Evolutionary conservation across 1,140 invertebrate species (phyloP), one percentile per base, ranked within the genome.

Genomic region (Solenopsis fugax): DNA sequence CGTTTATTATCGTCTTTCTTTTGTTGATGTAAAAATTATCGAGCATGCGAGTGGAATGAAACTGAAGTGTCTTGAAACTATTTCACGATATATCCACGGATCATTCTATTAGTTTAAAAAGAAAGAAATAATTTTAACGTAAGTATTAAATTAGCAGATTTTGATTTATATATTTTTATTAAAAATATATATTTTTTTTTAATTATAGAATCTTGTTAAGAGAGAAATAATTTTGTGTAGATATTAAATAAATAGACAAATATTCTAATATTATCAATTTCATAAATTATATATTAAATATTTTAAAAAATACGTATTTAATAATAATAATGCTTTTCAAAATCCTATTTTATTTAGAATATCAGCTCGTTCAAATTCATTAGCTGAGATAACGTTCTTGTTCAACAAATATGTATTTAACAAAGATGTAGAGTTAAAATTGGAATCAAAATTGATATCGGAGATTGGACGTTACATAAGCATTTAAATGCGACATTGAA

Each of bases 361-460:
- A 41, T 41, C 12, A 58, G 0, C 4, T 4, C 5, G 2, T 52
- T 5, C 13, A 41, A 6, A 41, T 29, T 29, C 2, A 29, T 29
- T 29, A 1, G 29, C 29, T 2, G 29, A 29, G 2, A 29, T 29
- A 29, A 29, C 29, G 29, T 29, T 29, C 29, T 29, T 29, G 29
- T 2, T 29, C 1, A 29, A 29, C 29, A 29, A 29, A 29, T 29
- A 29, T 29, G 12, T 10, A n/a, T 72, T 54, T 54, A 37, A 29
- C 1, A 37, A 71, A 71, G 9, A 81, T 34, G 2, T 48, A 16
- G 18, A n/a, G 13, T 78, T 65, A 50, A 78, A 78, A 78, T 34
- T 65, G 37, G 5, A 73, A 75, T 54, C 12, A 12, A 60, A 60
- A 56, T 21, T 29, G n/a, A 48, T 80, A 37, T 67, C 21, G 13